Percentiles rank a stretch among this genome's conserved stretches.
Evolutionary conservation across 1,140 invertebrate genomes (phyloP).

Genomic region (Acromyrmex echinatior): DNA sequence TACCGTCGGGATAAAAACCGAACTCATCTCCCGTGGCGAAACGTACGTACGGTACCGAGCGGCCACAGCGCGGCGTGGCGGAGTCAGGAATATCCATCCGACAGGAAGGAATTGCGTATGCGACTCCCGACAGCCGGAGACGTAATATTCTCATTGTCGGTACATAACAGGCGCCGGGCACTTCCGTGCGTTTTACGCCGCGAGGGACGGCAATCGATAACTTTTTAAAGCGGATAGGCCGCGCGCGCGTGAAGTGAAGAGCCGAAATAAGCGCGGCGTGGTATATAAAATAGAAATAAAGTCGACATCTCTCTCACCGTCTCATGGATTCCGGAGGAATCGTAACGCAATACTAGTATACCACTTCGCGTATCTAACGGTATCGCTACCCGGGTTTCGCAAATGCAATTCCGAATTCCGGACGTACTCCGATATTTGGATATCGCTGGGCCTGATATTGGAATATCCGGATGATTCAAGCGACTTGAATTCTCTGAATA

Average conservation of each 20-base stretch:
- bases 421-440: constrained; percentile 64
- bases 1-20: constrained; percentile 60
- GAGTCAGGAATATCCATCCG: constrained; percentile 50
- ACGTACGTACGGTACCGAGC: neutral
- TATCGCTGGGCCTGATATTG: constrained; percentile 58
- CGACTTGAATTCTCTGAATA: constrained; percentile 60
- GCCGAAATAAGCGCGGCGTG: neutral
- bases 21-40: constrained; percentile 55
- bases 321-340: constrained; percentile 32
- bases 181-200: constrained; percentile 58
- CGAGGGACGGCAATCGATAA: constrained; percentile 58
- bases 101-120: constrained; percentile 61
- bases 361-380: constrained; percentile 46
- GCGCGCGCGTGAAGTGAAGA: neutral
- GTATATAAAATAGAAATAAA: constrained; percentile 41
- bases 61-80: neutral
- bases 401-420: constrained; percentile 60
- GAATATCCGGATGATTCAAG: constrained; percentile 53
- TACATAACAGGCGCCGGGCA: constrained; percentile 61
- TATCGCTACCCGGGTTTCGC: constrained; percentile 49
- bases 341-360: constrained; percentile 26
- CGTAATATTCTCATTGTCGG: constrained; percentile 65
- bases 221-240: constrained; percentile 62
- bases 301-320: neutral
- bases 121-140: constrained; percentile 63